A percentile compares a stretch with the other conserved stretches of the same genome.
Evolutionary conservation across 2,888 invertebrate species (phyloP).

Genomic region (Papilio elwesi): DNA sequence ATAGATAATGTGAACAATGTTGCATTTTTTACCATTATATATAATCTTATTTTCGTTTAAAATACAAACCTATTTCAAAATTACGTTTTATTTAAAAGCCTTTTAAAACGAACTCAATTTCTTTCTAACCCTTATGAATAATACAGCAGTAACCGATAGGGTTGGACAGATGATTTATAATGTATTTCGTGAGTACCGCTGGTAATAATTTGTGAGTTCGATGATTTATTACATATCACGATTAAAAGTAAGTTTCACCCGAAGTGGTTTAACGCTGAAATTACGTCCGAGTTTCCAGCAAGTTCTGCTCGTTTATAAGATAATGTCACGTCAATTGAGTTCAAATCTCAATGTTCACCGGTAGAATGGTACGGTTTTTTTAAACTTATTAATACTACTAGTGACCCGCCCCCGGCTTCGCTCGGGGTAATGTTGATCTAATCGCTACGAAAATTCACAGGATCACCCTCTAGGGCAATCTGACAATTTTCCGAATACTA

Average conservation of each 20-base stretch:
- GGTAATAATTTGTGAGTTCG: constrained; percentile 33
- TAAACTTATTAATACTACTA: background rate
- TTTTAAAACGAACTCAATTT: constrained; percentile 32
- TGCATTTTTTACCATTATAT: too few species aligned
- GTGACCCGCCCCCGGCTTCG: too few species aligned
- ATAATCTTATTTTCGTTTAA: background rate
- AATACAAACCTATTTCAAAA: background rate
- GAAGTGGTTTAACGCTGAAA: constrained; percentile 3
- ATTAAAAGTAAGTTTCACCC: constrained; percentile 28
- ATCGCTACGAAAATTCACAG: too few species aligned
- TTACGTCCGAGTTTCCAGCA: constrained; percentile 1
- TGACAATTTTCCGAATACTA: too few species aligned
- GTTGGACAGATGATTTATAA: constrained; percentile 38
- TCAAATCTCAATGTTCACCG: background rate
- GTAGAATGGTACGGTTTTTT: background rate
- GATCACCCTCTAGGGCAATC: too few species aligned
- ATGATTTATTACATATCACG: constrained; percentile 38
- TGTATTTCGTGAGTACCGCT: constrained; percentile 35
- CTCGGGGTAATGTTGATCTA: too few species aligned
- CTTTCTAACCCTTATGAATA: constrained; percentile 38
- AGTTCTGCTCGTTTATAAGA: constrained; percentile 1
- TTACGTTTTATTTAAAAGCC: constrained; percentile 11
- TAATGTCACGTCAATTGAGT: background rate
- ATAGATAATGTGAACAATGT: background rate
- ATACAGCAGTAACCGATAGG: constrained; percentile 36